Percentiles rank a stretch among this genome's conserved stretches.
phyloP scores from a whole-genome alignment of 2,888 invertebrate species.

The Eupithecia insigniata region DNA sequence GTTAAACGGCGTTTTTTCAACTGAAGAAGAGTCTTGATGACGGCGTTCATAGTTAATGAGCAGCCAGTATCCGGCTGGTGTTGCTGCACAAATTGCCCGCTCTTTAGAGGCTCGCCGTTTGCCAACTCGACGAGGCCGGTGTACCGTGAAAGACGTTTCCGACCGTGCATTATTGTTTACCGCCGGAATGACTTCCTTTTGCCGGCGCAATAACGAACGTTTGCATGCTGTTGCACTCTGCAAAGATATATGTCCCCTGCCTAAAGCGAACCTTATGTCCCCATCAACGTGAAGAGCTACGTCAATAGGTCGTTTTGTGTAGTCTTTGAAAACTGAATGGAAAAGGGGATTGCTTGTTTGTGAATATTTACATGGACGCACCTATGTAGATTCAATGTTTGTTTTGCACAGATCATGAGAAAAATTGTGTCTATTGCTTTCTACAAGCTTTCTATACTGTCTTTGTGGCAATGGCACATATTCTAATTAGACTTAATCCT shows the following conservation, averaged over 20 bases:
- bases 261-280: constrained; percentile 52
- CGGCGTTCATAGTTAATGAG: constrained; percentile 83
- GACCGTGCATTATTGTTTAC: constrained; percentile 79
- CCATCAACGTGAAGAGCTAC: constrained; percentile 54
- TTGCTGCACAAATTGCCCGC: constrained; percentile 77
- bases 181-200: constrained; percentile 77
- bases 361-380: constrained; percentile 29
- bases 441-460: background rate
- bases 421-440: background rate
- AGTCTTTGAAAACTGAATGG: constrained; percentile 48
- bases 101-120: constrained; percentile 71
- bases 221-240: constrained; percentile 52
- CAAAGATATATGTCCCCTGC: constrained; percentile 57
- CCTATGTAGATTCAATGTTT: constrained; percentile 25
- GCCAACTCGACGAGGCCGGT: constrained; percentile 68
- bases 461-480: background rate
- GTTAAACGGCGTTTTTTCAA: constrained; percentile 77
- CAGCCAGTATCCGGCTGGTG: constrained; percentile 78
- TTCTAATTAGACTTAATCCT: too few relatives aligned
- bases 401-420: background rate
- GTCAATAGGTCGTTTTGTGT: constrained; percentile 62
- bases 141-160: constrained; percentile 76
- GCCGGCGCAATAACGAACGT: constrained; percentile 58
- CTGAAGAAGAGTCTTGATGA: constrained; percentile 82
- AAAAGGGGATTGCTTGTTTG: constrained; percentile 21